Conservation (phyloP, 2,888 invertebrate genomes). For the Schizotus pectinicornis region DNA sequence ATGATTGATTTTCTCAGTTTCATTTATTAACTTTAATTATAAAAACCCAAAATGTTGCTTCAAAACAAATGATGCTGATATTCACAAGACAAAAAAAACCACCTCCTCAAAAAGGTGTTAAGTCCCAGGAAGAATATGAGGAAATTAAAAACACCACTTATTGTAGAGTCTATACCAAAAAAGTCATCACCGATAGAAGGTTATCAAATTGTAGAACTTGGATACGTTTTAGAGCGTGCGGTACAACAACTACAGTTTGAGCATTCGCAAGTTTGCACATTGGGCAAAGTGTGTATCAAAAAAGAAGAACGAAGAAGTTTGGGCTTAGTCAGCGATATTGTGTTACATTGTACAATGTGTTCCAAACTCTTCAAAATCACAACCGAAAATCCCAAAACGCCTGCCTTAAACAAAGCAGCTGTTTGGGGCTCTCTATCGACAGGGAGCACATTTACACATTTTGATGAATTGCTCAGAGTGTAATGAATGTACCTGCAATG, state of each 20-base stretch:
- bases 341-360: constrained; percentile 25
- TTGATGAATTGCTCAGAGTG: constrained; percentile 26
- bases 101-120: too few species aligned
- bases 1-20: too few species aligned
- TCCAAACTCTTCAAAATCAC: background rate
- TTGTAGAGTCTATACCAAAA: too few species aligned
- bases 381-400: constrained; percentile 28
- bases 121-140: too few species aligned
- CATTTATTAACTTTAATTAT: too few species aligned
- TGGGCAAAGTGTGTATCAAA: constrained; percentile 15
- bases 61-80: too few species aligned
- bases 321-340: constrained; percentile 25
- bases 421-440: constrained; percentile 32
- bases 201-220: constrained; percentile 29
- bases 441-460: constrained; percentile 27
- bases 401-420: constrained; percentile 24
- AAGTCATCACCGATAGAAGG: too few species aligned
- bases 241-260: constrained; percentile 20
- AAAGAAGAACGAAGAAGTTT: constrained; percentile 26
- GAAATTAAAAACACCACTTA: too few species aligned
- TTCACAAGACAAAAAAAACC: too few species aligned
- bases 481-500: constrained; percentile 31
- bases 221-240: constrained; percentile 26
- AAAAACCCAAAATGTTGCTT: too few species aligned
- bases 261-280: constrained; percentile 28